A percentile compares a stretch with the other conserved stretches of the same genome.
These are phyloP conservation scores for Atherinomorus stipes DNA, from an alignment of 2,113 vertebrate species.

Conservation along the genomic window DNA sequence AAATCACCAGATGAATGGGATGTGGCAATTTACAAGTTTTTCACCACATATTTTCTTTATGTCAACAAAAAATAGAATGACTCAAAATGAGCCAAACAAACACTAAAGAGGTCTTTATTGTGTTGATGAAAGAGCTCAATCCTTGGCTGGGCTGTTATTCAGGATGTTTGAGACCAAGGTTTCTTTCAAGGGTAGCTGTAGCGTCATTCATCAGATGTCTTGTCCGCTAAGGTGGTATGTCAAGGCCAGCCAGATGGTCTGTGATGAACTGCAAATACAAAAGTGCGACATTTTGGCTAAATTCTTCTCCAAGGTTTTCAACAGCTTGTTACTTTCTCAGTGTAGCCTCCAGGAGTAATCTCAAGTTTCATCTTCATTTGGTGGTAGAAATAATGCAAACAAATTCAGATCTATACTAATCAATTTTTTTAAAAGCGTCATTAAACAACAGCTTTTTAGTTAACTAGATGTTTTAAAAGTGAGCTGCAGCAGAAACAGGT, in stretches of 20 bases:
- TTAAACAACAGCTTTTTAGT: slow-evolving; percentile 20
- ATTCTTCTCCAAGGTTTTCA: slow-evolving; percentile 36
- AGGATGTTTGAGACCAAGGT: slow-evolving; percentile 62
- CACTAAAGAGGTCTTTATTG: background rate
- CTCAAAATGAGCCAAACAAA: slow-evolving; percentile 18
- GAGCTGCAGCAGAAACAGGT: background rate
- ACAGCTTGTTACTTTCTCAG: slow-evolving; percentile 1
- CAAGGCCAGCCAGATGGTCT: slow-evolving; percentile 66
- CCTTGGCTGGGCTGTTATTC: slow-evolving; percentile 58
- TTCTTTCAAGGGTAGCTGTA: slow-evolving; percentile 66
- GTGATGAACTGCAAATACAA: slow-evolving; percentile 36
- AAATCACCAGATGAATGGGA: slow-evolving; percentile 48
- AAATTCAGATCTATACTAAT: slow-evolving; percentile 13
- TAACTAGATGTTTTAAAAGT: slow-evolving; percentile 3
- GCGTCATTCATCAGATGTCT: slow-evolving; percentile 66
- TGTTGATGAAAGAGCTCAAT: slow-evolving; percentile 42
- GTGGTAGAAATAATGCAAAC: background rate
- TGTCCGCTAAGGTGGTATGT: slow-evolving; percentile 53
- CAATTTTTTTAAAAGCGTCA: slow-evolving; percentile 13
- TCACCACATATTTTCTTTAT: background rate
- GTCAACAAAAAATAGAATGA: background rate
- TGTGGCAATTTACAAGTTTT: slow-evolving; percentile 1
- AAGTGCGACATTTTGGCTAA: slow-evolving; percentile 37
- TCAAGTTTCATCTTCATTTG: background rate
- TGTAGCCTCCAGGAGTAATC: background rate